phyloP scores from a whole-genome alignment of 2,113 vertebrate genomes.

The Gallinago undulata region DNA sequence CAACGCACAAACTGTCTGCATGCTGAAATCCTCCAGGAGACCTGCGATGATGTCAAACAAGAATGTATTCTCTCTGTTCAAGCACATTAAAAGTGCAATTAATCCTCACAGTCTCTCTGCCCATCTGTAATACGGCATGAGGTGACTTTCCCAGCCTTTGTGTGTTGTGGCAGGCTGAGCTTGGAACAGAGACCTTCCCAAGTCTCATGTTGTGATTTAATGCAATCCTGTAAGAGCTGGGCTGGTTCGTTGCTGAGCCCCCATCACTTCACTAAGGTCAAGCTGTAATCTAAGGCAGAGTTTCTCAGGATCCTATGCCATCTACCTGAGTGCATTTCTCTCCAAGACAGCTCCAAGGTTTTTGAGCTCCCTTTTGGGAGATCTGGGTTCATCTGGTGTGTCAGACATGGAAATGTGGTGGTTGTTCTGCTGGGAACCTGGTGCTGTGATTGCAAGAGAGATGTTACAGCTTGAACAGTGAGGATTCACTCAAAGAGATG shows the following conservation, averaged over 20 bases:
- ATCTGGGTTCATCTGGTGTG: neutral
- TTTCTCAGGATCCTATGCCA: neutral
- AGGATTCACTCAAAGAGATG: neutral
- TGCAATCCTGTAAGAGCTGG: neutral
- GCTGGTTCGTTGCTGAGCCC: neutral
- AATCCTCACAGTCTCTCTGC: neutral
- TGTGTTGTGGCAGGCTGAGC: neutral
- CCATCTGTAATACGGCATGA: neutral
- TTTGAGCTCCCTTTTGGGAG: neutral
- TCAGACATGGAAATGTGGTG: neutral
- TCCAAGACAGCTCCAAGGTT: neutral
- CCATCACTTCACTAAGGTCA: neutral
- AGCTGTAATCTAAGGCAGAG: neutral
- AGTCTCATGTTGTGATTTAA: neutral
- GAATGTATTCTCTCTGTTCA: conserved; percentile 38
- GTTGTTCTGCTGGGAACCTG: neutral
- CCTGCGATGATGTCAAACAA: neutral
- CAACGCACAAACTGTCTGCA: neutral
- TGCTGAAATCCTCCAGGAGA: conserved; percentile 16
- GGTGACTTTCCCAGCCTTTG: neutral
- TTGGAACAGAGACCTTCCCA: neutral
- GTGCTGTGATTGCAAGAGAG: neutral
- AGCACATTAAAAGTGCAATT: conserved; percentile 25
- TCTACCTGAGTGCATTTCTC: neutral
- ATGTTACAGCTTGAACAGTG: neutral